phyloP scores from a whole-genome alignment of 2,797 vertebrate species.

The Lepus townsendii region DNA sequence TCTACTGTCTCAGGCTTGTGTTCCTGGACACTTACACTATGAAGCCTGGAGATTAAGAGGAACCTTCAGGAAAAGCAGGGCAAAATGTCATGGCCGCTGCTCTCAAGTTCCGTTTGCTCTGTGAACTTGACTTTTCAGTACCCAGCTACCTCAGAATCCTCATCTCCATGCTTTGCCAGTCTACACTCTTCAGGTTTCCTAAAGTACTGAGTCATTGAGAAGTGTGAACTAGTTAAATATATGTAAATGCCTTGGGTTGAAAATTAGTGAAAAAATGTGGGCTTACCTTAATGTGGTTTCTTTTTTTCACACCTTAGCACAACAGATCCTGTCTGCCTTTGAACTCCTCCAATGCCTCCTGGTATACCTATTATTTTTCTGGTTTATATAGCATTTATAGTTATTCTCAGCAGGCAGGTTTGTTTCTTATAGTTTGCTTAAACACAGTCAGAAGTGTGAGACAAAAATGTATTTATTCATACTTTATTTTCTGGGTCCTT shows the following conservation, averaged over 20 bases:
- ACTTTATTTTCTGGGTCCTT: neutral
- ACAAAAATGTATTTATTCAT: neutral
- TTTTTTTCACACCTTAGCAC: neutral
- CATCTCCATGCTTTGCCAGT: neutral
- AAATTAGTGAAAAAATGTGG: conserved; percentile 2
- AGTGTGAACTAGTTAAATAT: neutral
- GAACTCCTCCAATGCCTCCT: neutral
- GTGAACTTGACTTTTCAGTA: neutral
- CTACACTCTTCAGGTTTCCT: neutral
- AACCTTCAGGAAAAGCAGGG: neutral
- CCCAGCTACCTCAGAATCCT: neutral
- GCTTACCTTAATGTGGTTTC: neutral
- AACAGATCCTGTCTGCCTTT: neutral
- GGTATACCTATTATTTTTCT: neutral
- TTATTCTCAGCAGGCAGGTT: neutral
- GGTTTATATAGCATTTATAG: neutral
- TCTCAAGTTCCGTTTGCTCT: neutral
- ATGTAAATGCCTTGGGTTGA: neutral
- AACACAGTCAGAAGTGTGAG: neutral
- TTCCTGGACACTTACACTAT: neutral
- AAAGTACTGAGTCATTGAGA: neutral
- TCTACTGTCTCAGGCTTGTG: neutral
- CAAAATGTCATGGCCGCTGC: neutral
- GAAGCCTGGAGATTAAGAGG: neutral
- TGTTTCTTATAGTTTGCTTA: neutral